Evolutionary conservation across 2,113 vertebrate species (phyloP), one percentile per base, ranked within the genome.

Genomic region (Cyrtonyx montezumae): DNA sequence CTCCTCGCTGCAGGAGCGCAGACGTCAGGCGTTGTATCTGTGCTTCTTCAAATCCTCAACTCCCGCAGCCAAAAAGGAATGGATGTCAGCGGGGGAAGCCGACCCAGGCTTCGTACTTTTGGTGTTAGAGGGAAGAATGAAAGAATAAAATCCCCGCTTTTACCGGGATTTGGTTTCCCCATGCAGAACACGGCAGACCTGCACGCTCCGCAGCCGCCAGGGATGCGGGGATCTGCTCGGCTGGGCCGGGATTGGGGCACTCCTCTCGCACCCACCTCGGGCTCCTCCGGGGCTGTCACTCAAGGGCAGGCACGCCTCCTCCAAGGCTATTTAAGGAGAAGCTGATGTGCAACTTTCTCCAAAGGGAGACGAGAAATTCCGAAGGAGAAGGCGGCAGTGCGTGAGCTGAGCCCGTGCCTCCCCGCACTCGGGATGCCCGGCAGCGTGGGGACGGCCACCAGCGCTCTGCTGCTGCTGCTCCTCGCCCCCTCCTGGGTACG

Each of bases 301-400:
- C 86, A 82, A 25, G 25, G 0, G 14, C 17, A 9, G 80, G 49
- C 81, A 79, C 95, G 90, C 90, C 96, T 66, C 91, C 83, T 79
- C 67, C 73, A 3, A 71, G 86, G 26, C 45, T 68, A 91, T 95
- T 96, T 97, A 95, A 82, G 48, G 63, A 82, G 92, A 76, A 81
- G 55, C 81, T 19, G 75, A 8, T 18, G 48, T 2, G 9, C 59
- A 4, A 1, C 11, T 58, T 30, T 23, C n/a, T 81, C 18, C 46
- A 10, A 37, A 61, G 30, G 34, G 70, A 45, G 62, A 37, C 15
- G 43, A n/a, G 55, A 9, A 76, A 3, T 4, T 73, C 9, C 0
- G 4, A 4, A 43, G 30, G 26, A 61, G 61, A 0, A 9, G 70
- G 48, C 45, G 8, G 23, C 8, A 34, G 42, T 13, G 28, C 9